These are phyloP conservation scores for Saccostrea cuccullata DNA, from an alignment of 1,140 invertebrate genomes.

Conservation along the genomic window DNA sequence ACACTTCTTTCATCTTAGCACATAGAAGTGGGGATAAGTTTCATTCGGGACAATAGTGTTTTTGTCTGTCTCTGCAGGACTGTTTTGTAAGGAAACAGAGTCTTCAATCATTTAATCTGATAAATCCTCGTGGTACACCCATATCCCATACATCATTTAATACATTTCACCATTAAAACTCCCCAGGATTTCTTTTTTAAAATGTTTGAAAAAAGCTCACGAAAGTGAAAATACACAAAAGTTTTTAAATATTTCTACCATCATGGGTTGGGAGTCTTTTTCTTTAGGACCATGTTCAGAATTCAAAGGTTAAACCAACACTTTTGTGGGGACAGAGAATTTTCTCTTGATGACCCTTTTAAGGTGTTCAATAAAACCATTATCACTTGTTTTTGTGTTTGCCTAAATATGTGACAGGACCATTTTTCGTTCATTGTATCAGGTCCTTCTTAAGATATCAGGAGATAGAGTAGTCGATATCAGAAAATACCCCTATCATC, in stretches of 20 bases:
- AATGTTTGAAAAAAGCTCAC: neutral
- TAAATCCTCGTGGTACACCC: constrained; percentile 22
- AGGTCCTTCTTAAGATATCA: neutral
- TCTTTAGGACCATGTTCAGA: neutral
- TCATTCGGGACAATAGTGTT: constrained; percentile 19
- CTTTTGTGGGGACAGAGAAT: neutral
- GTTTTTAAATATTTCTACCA: constrained; percentile 16
- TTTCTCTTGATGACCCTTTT: constrained; percentile 29
- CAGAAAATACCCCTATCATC: neutral
- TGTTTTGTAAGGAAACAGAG: neutral
- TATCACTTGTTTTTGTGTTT: constrained; percentile 13
- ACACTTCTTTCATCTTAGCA: neutral
- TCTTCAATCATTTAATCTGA: constrained; percentile 16
- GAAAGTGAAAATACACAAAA: constrained; percentile 1
- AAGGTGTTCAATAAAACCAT: constrained; percentile 29
- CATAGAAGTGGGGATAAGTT: constrained; percentile 21
- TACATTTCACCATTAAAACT: constrained; percentile 27
- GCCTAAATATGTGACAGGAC: constrained; percentile 22
- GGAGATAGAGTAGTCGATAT: neutral
- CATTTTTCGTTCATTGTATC: neutral
- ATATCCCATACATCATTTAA: constrained; percentile 36
- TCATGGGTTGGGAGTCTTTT: neutral
- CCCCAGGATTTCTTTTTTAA: neutral
- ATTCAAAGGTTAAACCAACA: constrained; percentile 18
- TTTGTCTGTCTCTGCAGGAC: neutral